Base-by-base conservation (phyloP, 2,888 invertebrate species). In the Tuta absoluta region DNA sequence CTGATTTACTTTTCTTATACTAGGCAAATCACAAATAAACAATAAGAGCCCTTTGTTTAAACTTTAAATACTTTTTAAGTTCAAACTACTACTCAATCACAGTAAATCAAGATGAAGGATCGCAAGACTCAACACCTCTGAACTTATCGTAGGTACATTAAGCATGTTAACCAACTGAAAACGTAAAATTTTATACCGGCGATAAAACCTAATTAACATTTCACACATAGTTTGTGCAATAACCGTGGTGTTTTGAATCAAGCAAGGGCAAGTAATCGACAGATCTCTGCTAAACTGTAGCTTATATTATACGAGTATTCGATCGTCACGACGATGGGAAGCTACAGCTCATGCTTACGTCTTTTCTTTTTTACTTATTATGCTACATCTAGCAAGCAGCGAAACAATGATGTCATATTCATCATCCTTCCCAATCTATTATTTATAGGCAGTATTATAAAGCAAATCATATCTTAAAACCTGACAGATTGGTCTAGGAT, bases 121-220 rank as follows among this genome's bases (percentile, higher is more conserved):
- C 23, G 51, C 21, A 19, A 45, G 14, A 14, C 17, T 4, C n/a
- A n/a, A 14, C 45, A 33, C 33, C 8, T 45, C 4, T 7, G 45
- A 45, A 45, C 45, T 17, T 45, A 45, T 33, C 10, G 33, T 33
- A 45, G 7, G 5, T 45, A 17, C 45, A 41, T 41, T 41, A 41
- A 56, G 19, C 49, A 49, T 12, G 14, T 11, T 56, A 56, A 56
- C 28, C 4, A 24, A 56, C 28, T 12, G 21, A 21, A 56, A 28
- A 28, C 4, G 56, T 24, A 56, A 2, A 1, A 56, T 24, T 56
- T 56, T 56, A 56, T 28, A 56, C 12, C n/a, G 19, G 56, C n/a
- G 28, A 19, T 53, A 56, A 56, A 56, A 28, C 14, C 24, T 56
- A 24, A 56, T 56, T 56, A 56, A 56, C 56, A 56, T 56, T 56